phyloP scores from a whole-genome alignment of 1,140 invertebrate genomes.

The Drosophila subpulchrella region DNA sequence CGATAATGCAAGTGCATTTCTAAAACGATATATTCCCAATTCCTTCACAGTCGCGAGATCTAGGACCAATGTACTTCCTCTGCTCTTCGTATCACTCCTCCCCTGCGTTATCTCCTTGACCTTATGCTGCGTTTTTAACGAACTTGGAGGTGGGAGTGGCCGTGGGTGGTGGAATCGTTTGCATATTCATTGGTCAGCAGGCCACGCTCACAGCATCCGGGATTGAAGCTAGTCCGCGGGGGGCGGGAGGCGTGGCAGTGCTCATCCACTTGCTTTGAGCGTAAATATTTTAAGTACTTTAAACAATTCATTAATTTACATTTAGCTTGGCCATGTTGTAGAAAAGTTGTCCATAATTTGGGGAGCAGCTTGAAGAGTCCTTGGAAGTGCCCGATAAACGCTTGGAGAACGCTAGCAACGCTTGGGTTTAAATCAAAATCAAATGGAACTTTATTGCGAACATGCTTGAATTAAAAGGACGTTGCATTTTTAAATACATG shows the following conservation, averaged over 20 bases:
- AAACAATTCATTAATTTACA: slow-evolving; percentile 81
- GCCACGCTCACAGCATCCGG: slow-evolving; percentile 4
- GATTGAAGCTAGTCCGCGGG: slow-evolving; percentile 7
- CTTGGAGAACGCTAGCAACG: slow-evolving; percentile 8
- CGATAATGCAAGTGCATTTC: no score
- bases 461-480: not conserved
- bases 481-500: not conserved
- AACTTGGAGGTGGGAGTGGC: slow-evolving; percentile 45
- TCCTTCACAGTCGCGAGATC: not conserved
- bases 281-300: slow-evolving; percentile 76
- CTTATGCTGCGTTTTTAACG: slow-evolving; percentile 65
- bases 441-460: not conserved
- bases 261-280: slow-evolving; percentile 64
- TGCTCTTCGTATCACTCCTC: not conserved
- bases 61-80: slow-evolving; percentile 5
- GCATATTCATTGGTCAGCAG: slow-evolving; percentile 76
- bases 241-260: slow-evolving; percentile 14
- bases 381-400: slow-evolving; percentile 26
- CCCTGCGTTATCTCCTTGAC: slow-evolving; percentile 51
- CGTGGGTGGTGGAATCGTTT: slow-evolving; percentile 47
- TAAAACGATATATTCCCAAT: no score
- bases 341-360: slow-evolving; percentile 40
- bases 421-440: not conserved
- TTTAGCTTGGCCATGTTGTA: slow-evolving; percentile 47
- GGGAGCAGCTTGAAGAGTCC: slow-evolving; percentile 13